A percentile compares a stretch with the other conserved stretches of the same genome.
These are phyloP conservation scores for Chiridota heheva DNA, from an alignment of 35 echinoderm and acorn worm species.

Conservation along the genomic window DNA sequence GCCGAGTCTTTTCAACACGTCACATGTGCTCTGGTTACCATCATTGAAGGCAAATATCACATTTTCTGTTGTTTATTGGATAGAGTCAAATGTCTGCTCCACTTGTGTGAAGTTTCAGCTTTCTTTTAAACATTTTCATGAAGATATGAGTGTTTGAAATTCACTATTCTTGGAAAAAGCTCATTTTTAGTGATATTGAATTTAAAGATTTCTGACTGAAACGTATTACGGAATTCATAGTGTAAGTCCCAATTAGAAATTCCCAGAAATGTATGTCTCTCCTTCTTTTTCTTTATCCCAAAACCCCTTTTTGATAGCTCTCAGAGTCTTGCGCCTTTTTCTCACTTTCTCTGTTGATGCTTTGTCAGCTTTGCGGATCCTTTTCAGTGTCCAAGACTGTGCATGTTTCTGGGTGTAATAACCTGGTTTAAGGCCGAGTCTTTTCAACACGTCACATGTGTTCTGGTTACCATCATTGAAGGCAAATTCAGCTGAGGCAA, in stretches of 20 bases:
- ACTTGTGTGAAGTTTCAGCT: background rate
- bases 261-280: background rate
- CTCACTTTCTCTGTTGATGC: background rate
- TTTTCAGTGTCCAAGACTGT: background rate
- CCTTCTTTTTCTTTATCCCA: background rate
- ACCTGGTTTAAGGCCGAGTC: background rate
- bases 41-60: background rate
- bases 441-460: background rate
- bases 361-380: background rate
- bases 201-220: background rate
- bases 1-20: background rate
- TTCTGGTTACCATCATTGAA: background rate
- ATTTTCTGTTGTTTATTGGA: background rate
- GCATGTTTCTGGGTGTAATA: background rate
- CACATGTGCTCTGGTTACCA: background rate
- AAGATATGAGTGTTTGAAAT: background rate
- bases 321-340: background rate
- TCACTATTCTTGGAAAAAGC: background rate
- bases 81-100: background rate
- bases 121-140: background rate
- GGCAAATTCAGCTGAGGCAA: background rate
- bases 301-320: constrained; percentile 4
- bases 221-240: background rate
- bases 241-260: background rate
- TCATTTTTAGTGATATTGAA: background rate